phyloP scores from a whole-genome alignment of 2,888 invertebrate species.

The Branchellion lobata region DNA sequence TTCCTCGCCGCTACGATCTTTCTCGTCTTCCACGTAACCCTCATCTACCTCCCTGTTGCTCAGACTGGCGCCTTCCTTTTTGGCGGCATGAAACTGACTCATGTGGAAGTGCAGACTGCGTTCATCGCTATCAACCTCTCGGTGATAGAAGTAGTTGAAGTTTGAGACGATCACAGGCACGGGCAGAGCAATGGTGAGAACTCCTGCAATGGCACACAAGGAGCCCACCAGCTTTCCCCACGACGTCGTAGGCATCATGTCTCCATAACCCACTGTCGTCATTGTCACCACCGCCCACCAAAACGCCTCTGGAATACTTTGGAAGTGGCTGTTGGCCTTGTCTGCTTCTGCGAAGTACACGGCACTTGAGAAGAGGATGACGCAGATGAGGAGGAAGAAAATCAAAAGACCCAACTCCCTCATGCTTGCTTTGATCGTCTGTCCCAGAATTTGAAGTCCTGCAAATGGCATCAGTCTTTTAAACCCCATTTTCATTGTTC shows the following conservation, averaged over 20 bases:
- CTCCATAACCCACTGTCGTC: conserved; percentile 99
- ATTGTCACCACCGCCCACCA: conserved; percentile 91
- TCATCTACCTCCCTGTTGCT: background rate
- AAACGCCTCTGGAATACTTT: conserved; percentile 91
- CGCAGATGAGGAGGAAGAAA: conserved; percentile 99
- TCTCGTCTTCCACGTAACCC: conserved; percentile 11
- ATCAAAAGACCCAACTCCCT: conserved; percentile 97
- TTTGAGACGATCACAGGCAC: conserved; percentile 99
- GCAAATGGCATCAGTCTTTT: background rate
- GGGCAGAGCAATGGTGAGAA: conserved; percentile 95
- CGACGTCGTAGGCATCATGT: conserved; percentile 97
- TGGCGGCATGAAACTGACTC: background rate
- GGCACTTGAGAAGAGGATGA: conserved; percentile 90
- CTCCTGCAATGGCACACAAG: conserved; percentile 97
- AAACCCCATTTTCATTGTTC: too few species aligned
- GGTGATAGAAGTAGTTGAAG: conserved; percentile 99
- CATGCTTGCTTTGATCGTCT: conserved; percentile 98
- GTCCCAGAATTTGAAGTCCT: conserved; percentile 88
- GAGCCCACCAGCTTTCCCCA: conserved; percentile 91
- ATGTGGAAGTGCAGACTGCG: conserved; percentile 1
- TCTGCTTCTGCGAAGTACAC: conserved; percentile 95
- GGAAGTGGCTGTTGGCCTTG: conserved; percentile 84
- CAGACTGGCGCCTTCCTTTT: background rate
- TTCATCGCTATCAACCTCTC: conserved; percentile 97
- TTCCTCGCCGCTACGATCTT: background rate